A percentile compares a stretch with the other conserved stretches of the same genome.
Evolutionary conservation across 92 coral and sea anemone species (phyloP).

Genomic region (Umimayanthus chanpuru): DNA sequence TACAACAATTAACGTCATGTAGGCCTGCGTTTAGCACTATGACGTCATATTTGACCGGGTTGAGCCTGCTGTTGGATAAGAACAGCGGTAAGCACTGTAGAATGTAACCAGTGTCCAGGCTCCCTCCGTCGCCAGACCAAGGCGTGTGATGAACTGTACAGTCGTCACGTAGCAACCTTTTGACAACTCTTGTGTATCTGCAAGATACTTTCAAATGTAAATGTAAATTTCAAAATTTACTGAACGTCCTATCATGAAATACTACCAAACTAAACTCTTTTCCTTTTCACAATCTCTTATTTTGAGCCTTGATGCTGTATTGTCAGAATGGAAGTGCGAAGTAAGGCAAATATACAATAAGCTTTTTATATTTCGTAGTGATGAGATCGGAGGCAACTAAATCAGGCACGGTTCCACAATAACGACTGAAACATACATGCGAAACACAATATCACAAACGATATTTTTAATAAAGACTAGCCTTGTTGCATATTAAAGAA

Average conservation of each 20-base stretch:
- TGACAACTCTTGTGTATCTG: slow-evolving; percentile 67
- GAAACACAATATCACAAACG: no score
- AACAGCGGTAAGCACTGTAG: slow-evolving; percentile 74
- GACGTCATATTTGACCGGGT: slow-evolving; percentile 78
- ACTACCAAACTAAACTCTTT: no score
- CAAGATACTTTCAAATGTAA: neutral
- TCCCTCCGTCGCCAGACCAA: slow-evolving; percentile 83
- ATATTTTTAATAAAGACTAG: no score
- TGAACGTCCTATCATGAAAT: no score
- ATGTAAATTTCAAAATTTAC: neutral
- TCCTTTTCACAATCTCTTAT: neutral
- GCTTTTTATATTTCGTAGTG: no score
- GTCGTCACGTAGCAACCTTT: slow-evolving; percentile 54
- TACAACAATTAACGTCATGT: slow-evolving; percentile 73
- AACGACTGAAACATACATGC: no score
- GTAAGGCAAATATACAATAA: no score
- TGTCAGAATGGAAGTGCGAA: no score
- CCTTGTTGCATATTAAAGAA: no score
- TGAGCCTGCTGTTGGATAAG: slow-evolving; percentile 61
- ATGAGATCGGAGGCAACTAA: no score
- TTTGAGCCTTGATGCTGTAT: no score
- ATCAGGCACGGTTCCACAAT: no score
- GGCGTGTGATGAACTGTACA: slow-evolving; percentile 89
- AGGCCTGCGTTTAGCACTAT: slow-evolving; percentile 87
- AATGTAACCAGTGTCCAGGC: slow-evolving; percentile 84